These are phyloP conservation scores for Teinopalpus imperialis DNA, from an alignment of 2,888 invertebrate species.

Conservation along the genomic window DNA sequence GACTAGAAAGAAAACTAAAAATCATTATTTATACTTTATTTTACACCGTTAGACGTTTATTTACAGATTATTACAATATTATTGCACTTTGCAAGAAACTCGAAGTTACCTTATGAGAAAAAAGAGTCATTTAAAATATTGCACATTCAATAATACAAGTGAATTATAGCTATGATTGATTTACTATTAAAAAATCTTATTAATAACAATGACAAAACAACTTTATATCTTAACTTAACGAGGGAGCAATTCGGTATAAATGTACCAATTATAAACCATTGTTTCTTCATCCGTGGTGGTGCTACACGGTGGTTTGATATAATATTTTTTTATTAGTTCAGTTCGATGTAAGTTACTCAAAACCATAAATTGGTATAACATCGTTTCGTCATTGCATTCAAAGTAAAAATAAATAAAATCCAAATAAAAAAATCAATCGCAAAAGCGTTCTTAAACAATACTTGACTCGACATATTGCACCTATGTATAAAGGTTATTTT, in stretches of 20 bases:
- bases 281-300: too few species aligned
- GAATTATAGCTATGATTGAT: conserved; percentile 1
- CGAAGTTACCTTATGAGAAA: conserved; percentile 10
- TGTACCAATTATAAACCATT: too few species aligned
- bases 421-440: conserved; percentile 15
- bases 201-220: conserved; percentile 19
- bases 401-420: conserved; percentile 33
- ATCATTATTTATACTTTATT: conserved; percentile 19
- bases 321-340: too few species aligned
- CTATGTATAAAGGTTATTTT: conserved; percentile 68
- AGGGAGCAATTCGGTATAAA: too few species aligned
- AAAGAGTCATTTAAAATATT: conserved; percentile 19
- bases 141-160: conserved; percentile 24
- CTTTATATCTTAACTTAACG: too few species aligned
- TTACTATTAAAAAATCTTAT: not conserved
- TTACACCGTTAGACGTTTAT: conserved; percentile 20
- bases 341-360: too few species aligned
- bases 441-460: conserved; percentile 25
- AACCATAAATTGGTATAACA: too few species aligned
- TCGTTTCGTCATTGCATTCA: conserved; percentile 33
- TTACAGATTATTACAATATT: conserved; percentile 21
- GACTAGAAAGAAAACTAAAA: conserved; percentile 7
- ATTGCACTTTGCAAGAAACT: conserved; percentile 22
- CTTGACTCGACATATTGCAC: conserved; percentile 48
- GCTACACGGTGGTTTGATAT: too few species aligned